Conservation (phyloP, 2,888 invertebrate species). For the Sphaerophoria rueppellii region DNA sequence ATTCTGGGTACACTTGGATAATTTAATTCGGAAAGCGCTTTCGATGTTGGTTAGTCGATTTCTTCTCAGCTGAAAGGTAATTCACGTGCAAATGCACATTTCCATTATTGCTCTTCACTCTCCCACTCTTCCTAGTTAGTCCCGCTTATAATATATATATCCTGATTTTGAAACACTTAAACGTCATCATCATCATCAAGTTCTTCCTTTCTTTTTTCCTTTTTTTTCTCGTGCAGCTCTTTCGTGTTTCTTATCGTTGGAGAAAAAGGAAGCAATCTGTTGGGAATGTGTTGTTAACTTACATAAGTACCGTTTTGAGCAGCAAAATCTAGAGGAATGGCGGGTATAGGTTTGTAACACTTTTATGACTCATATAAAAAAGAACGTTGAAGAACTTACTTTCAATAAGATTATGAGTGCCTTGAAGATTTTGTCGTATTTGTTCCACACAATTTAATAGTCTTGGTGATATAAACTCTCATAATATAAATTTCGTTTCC, state of each 20-base stretch:
- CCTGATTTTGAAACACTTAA: constrained; percentile 38
- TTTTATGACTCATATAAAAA: constrained; percentile 29
- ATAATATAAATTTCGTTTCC: too few relatives aligned
- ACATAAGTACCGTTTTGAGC: constrained; percentile 10
- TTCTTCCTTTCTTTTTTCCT: too few relatives aligned
- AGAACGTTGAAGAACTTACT: constrained; percentile 3
- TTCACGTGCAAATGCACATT: constrained; percentile 62
- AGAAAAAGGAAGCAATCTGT: constrained; percentile 35
- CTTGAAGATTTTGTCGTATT: too few relatives aligned
- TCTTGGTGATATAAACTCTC: too few relatives aligned
- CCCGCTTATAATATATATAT: constrained; percentile 1
- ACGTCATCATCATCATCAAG: background rate
- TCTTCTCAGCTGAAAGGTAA: constrained; percentile 65
- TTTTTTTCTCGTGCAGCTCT: too few relatives aligned
- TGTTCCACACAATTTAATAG: too few relatives aligned
- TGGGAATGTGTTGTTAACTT: constrained; percentile 38
- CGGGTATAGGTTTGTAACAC: constrained; percentile 14
- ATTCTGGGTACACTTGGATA: constrained; percentile 64
- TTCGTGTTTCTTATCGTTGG: constrained; percentile 24
- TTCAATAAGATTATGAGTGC: too few relatives aligned
- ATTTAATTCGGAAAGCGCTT: constrained; percentile 65
- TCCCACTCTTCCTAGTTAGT: constrained; percentile 4
- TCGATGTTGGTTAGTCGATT: constrained; percentile 68
- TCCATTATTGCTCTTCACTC: constrained; percentile 25
- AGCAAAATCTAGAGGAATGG: background rate